Evolutionary conservation across 2,113 vertebrate genomes (phyloP).

Genomic region (Dromas ardeola): DNA sequence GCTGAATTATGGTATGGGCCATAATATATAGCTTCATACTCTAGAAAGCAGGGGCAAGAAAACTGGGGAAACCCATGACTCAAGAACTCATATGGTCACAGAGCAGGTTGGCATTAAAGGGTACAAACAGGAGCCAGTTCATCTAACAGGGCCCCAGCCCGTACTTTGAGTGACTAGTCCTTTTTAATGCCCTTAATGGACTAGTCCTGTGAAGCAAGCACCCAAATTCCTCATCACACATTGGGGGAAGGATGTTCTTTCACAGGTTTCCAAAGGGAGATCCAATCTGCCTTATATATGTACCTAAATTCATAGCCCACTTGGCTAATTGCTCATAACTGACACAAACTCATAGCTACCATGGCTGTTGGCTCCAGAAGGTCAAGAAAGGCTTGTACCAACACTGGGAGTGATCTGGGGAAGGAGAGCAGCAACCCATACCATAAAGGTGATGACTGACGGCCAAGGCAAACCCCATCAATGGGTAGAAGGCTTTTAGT

Average conservation of each 20-base stretch:
- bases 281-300: background rate
- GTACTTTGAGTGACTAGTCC: background rate
- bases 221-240: background rate
- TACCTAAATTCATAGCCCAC: background rate
- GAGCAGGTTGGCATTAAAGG: background rate
- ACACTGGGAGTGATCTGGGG: background rate
- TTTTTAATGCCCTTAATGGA: background rate
- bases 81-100: background rate
- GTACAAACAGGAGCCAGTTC: background rate
- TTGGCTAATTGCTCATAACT: background rate
- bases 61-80: background rate
- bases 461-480: background rate
- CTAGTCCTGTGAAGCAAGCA: background rate
- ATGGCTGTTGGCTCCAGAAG: background rate
- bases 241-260: background rate
- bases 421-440: background rate
- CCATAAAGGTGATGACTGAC: background rate
- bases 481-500: background rate
- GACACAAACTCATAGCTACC: background rate
- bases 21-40: background rate
- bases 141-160: background rate
- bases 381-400: background rate
- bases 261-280: background rate
- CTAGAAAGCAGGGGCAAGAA: background rate
- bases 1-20: background rate